Evolutionary conservation across 2,113 vertebrate genomes (phyloP).

Genomic region (Anseranas semipalmata): DNA sequence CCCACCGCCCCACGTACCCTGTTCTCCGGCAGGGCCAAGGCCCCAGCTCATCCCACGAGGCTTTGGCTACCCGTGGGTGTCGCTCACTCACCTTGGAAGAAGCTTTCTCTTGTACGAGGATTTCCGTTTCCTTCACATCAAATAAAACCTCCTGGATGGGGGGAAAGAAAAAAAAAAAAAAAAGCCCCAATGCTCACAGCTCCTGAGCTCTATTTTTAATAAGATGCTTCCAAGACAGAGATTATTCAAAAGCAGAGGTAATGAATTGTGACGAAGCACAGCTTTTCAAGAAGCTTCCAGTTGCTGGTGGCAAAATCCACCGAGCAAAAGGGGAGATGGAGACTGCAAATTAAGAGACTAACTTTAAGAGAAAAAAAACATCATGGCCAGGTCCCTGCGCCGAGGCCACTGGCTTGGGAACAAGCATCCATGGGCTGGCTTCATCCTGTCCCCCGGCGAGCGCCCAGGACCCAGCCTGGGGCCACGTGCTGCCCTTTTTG

Average conservation of each 20-base stretch:
- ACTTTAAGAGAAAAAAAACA: neutral
- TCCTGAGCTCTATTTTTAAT: neutral
- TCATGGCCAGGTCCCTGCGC: neutral
- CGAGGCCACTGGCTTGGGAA: neutral
- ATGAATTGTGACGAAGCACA: neutral
- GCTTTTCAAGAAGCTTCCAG: neutral
- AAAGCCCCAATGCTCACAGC: rapidly evolving
- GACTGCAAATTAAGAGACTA: neutral
- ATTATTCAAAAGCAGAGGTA: neutral
- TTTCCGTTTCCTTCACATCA: conserved; percentile 85
- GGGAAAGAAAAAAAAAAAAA: neutral
- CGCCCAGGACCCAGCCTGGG: neutral
- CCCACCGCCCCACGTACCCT: neutral
- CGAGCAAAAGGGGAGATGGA: neutral
- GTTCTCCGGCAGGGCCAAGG: too few species aligned
- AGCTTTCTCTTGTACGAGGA: conserved; percentile 77
- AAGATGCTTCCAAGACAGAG: neutral
- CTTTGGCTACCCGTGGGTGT: neutral
- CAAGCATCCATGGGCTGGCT: neutral
- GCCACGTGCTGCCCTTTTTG: neutral
- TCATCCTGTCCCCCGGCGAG: neutral
- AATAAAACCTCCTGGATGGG: conserved; percentile 75
- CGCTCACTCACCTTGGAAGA: conserved; percentile 68
- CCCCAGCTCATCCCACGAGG: too few species aligned
- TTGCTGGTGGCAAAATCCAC: neutral